Evolutionary conservation across 2,888 invertebrate species (phyloP).

Genomic region (Plemyria rubiginata): DNA sequence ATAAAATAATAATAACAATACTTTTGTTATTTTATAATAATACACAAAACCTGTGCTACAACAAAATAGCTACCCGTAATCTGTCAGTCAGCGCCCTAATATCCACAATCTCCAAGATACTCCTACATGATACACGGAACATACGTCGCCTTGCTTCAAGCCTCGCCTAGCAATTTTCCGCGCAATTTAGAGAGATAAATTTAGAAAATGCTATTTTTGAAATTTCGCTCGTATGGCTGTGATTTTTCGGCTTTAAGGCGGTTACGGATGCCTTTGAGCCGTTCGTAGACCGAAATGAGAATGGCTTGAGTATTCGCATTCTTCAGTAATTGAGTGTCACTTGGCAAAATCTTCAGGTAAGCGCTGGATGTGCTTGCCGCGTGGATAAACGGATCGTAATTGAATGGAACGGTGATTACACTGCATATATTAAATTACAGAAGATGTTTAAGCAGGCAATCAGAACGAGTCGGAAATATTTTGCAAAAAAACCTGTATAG

Average conservation of each 20-base stretch:
- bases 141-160: constrained; percentile 48
- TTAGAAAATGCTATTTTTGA: constrained; percentile 53
- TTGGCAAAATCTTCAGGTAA: neutral
- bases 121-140: constrained; percentile 48
- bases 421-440: too few species aligned
- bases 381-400: too few species aligned
- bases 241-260: constrained; percentile 44
- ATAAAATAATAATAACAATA: too few species aligned
- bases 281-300: constrained; percentile 22
- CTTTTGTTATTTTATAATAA: too few species aligned
- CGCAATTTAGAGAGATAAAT: constrained; percentile 55
- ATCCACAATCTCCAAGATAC: constrained; percentile 44
- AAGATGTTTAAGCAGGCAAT: too few species aligned
- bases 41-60: too few species aligned
- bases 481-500: too few species aligned
- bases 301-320: constrained; percentile 22
- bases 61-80: constrained; percentile 23
- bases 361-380: too few species aligned
- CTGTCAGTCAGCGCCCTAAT: constrained; percentile 36
- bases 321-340: constrained; percentile 16
- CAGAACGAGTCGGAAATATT: too few species aligned
- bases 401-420: too few species aligned
- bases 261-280: constrained; percentile 39
- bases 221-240: constrained; percentile 43
- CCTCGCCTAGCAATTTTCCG: constrained; percentile 54